A percentile compares a stretch with the other conserved stretches of the same genome.
These are phyloP conservation scores for Ranitomeya imitator DNA, from an alignment of 2,113 vertebrate genomes.

Conservation along the genomic window DNA sequence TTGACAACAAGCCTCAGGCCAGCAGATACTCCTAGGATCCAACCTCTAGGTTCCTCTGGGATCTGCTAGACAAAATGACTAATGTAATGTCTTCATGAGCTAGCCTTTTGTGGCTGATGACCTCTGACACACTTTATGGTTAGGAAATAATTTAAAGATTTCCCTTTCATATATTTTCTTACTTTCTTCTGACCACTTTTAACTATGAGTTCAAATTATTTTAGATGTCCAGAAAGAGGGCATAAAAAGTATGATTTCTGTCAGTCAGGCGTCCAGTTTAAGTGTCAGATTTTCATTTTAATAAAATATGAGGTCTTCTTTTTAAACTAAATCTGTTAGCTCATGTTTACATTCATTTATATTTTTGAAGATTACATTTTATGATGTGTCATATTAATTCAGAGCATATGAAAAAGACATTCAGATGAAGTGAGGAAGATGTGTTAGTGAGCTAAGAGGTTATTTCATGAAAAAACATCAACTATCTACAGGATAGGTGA, in stretches of 20 bases:
- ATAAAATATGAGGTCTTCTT: not conserved
- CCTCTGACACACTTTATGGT: no score
- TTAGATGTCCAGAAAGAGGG: not conserved
- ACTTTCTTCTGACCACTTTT: not conserved
- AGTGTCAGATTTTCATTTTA: not conserved
- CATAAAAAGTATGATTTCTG: no score
- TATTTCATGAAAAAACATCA: no score
- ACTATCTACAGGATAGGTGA: no score
- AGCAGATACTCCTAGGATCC: no score
- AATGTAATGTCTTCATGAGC: no score
- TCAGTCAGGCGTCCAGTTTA: not conserved
- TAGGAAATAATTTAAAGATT: no score
- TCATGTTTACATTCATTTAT: constrained; percentile 59
- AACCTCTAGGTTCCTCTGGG: no score
- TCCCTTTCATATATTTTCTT: not conserved
- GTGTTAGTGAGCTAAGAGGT: no score
- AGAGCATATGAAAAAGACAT: constrained; percentile 28
- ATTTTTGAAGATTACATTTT: not conserved
- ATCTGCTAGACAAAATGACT: no score
- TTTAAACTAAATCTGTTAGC: not conserved
- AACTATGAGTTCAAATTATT: not conserved
- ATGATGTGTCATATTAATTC: not conserved
- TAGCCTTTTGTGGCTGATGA: no score
- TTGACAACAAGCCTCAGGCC: no score
- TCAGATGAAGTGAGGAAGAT: not conserved